These are phyloP conservation scores for Vultur gryphus DNA, from an alignment of 2,797 vertebrate genomes.

Conservation along the genomic window DNA sequence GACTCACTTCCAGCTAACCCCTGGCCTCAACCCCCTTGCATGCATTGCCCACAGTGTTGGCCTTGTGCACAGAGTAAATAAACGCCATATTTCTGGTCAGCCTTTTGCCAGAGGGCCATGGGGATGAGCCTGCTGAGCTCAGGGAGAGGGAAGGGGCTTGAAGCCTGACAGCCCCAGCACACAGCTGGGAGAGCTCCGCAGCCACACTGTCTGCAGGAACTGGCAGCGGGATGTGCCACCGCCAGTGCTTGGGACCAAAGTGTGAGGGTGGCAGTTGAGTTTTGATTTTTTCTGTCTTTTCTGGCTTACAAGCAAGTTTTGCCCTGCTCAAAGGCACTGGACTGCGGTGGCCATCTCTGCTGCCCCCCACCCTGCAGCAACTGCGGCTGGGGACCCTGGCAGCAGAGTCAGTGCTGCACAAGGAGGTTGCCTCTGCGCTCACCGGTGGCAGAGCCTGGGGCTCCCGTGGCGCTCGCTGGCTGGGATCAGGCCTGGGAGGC, in stretches of 20 bases:
- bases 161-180: neutral
- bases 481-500: neutral
- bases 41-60: fast-evolving
- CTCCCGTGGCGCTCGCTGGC: neutral
- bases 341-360: neutral
- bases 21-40: neutral
- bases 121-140: neutral
- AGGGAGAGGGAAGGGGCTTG: neutral
- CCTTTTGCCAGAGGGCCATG: neutral
- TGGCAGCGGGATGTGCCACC: neutral
- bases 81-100: neutral
- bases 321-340: neutral
- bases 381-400: fast-evolving
- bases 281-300: neutral
- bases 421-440: neutral
- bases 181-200: neutral
- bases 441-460: neutral
- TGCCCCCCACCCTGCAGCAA: neutral
- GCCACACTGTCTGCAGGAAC: neutral
- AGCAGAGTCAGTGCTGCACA: neutral
- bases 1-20: neutral
- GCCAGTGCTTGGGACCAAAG: neutral
- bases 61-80: neutral
- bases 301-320: neutral
- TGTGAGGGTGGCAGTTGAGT: neutral